Base-by-base conservation (phyloP, 2,113 vertebrate species). In the Lampris incognitus region DNA sequence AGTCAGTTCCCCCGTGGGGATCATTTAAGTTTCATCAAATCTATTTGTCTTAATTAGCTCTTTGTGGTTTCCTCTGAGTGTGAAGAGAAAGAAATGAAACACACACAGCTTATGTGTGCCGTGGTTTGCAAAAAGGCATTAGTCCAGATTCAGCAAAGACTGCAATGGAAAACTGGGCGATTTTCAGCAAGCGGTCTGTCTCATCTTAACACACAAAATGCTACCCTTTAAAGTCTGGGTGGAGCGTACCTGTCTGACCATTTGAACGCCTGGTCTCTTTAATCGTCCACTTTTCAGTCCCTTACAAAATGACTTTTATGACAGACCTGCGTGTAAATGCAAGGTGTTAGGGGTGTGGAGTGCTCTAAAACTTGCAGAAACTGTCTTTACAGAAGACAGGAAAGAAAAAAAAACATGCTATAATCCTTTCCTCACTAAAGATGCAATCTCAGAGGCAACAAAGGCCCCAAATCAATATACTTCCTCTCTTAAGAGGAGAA, bases 401-500 rank as follows among this genome's bases (percentile, higher is more conserved):
- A 75, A n/a, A 63, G 48, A 74, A 54, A 78, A 66, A 75, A 62
- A 75, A 69, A 42, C 59, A 72, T 72, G 60, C 54, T 4, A 0
- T 46, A 24, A 1, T 24, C 60, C 88, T 90, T 91, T 90, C 83
- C 89, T 90, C 82, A 70, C 55, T 1, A 38, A 89, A 87, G 84
- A 60, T 82, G 64, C 3, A 2, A 69, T 69, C 55, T 57, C 71
- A 73, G 3, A 42, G 66, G 7, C 60, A 66, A 75, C 54, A 70
- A n/a, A 39, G 42, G 57, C 9, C 41, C 56, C 13, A 11, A 24
- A 24, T 24, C 24, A 24, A 24, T 24, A 24, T 24, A 24, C 24
- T 24, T 24, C 24, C 24, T 24, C 24, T 24, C 24, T 24, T 24
- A 24, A 24, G 24, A 24, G 24, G 24, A 24, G 24, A 24, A 24